Base-by-base conservation (phyloP, 2,113 vertebrate species). In the Paradoxurus hermaphroditus region DNA sequence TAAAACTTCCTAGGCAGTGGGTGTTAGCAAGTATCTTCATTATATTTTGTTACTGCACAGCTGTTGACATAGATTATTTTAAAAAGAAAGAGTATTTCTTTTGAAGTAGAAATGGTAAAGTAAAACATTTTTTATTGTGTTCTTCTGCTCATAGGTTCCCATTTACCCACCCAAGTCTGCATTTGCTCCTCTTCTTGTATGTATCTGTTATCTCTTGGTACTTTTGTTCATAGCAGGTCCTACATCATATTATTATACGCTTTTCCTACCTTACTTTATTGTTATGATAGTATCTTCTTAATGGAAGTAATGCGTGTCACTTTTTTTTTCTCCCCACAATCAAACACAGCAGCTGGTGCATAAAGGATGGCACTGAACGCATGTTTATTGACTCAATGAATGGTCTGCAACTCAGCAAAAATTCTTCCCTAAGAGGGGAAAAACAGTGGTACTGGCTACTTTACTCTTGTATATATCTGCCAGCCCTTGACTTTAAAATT, bases 391-490 rank as follows among this genome's bases (percentile, higher is more conserved):
- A 92, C 63, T 96, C 4, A 56, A 5, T 81, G 39, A 75, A 51
- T 70, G 14, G 25, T 88, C 68, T 97, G 27, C 53, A 82, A 36
- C 39, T 92, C 88, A 95, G 68, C 62, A 96, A 92, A 94, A 94
- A 10, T 10, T 59, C 25, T 83, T 16, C 41, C 4, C 16, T 21
- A 46, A 16, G 23, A 49, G 53, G 51, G 23, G 51, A 27, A 49
- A 16, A 36, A 34, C 27, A 46, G 3, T 75, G 21, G 19, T 39
- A 41, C 46, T 53, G 51, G 9, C 34, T 46, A 36, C 46, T 88
- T 93, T 65, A 77, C 63, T 84, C 9, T 49, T 78, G 12, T 8
- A 84, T 3, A 39, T 36, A 51, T 44, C 9, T 86, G 9, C 21
- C 29, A 84, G 51, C 11, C 11, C 7, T 46, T 86, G 39, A 51